Evolutionary conservation across 2,797 vertebrate genomes (phyloP), one percentile per base, ranked within the genome.

Genomic region (Gambelia wislizenii): DNA sequence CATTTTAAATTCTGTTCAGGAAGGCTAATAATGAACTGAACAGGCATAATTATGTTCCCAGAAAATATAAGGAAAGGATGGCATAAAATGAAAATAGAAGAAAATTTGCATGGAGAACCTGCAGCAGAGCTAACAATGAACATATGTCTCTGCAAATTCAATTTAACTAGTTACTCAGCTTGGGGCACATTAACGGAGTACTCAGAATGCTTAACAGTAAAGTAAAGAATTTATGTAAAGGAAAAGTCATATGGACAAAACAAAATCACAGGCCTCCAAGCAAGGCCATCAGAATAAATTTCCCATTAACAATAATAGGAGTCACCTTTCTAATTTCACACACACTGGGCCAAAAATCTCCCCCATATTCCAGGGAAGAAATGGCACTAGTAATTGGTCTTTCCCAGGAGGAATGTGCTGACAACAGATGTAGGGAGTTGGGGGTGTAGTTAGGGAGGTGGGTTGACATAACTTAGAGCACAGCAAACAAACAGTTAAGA

Each of bases 131-230:
- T 84, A 89, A 82, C 64, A 39, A 8, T 78, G 75, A 89, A 52
- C 54, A 39, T 3, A 56, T 30, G 61, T 49, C 49, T 86, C 52
- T 91, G 84, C 82, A 94, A 93, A 94, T 92, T 91, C 87, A 84
- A 70, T 92, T 94, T 89, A 89, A 56, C 54, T 20, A 36, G 87
- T 1, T 2, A 69, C 39, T 30, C 2, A 91, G 79, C 44, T 84
- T 91, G 89, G 79, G 74, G 33, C 42, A 72, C 87, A 76, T 88
- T 76, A 89, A 82, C 36, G 83, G 44, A 33, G 59, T 70, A 52
- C 78, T 85, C 86, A 69, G 79, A 91, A 89, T 83, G 85, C 67
- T 90, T 64, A 92, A 56, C 3, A 87, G 33, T 39, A 83, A 20
- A 91, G n/a, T 42, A 78, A 79, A 47, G 85, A 4, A 69, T 44